Conservation (phyloP, 2,797 vertebrate species). For the Eptatretus atami region DNA sequence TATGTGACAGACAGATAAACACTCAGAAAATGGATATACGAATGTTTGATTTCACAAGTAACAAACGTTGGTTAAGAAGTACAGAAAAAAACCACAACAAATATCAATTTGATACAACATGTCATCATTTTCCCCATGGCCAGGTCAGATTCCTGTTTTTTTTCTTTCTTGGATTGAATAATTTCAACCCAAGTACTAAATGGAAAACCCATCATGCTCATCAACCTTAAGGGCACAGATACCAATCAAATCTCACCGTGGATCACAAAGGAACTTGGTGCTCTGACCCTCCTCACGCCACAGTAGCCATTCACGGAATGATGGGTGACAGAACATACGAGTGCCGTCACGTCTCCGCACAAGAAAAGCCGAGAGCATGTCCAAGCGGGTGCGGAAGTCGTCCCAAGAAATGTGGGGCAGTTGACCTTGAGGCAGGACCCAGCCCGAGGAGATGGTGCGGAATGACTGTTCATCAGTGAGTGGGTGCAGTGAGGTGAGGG, state of each 20-base stretch:
- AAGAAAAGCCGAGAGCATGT: conserved; percentile 54
- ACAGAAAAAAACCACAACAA: too few relatives aligned
- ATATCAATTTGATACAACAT: too few relatives aligned
- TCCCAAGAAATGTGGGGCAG: conserved; percentile 33
- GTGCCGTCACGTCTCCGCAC: conserved; percentile 70
- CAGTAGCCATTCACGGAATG: conserved; percentile 86
- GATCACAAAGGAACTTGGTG: conserved; percentile 69
- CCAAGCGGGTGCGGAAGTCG: conserved; percentile 77
- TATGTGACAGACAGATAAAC: too few relatives aligned
- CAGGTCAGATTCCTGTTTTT: too few relatives aligned
- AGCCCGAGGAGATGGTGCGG: conserved; percentile 50
- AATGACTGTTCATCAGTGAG: conserved; percentile 92
- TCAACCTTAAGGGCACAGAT: neutral
- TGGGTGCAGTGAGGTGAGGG: conserved; percentile 68
- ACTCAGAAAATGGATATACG: too few relatives aligned
- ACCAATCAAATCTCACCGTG: conserved; percentile 28
- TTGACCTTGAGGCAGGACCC: conserved; percentile 12
- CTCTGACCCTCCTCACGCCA: conserved; percentile 91
- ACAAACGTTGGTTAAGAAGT: too few relatives aligned
- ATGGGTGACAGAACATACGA: conserved; percentile 94
- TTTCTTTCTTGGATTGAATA: too few relatives aligned
- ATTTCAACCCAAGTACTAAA: too few relatives aligned
- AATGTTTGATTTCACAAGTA: too few relatives aligned
- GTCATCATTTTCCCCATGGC: too few relatives aligned
- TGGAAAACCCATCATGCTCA: too few relatives aligned